Conservation (phyloP, 2,888 invertebrate genomes). For the Amblyjoppa proteus region DNA sequence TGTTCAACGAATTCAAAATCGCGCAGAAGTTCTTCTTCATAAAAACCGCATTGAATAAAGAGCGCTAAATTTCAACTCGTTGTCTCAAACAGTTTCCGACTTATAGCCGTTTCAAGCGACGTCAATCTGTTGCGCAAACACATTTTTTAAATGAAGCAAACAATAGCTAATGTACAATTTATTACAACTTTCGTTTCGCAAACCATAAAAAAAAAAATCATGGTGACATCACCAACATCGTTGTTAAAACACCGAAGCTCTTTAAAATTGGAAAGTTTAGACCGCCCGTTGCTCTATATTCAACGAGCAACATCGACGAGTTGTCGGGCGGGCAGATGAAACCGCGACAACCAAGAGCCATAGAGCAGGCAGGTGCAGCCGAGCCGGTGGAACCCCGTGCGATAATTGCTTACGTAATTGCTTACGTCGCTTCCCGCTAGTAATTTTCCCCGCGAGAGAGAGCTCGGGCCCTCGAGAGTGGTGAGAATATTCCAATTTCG, state of each 20-base stretch:
- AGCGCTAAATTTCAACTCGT: no score
- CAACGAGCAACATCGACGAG: constrained; percentile 25
- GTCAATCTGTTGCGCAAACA: no score
- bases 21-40: no score
- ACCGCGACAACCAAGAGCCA: constrained; percentile 19
- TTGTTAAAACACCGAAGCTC: background rate
- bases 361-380: constrained; percentile 14
- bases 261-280: constrained; percentile 24
- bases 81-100: no score
- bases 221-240: background rate
- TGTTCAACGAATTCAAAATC: no score
- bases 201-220: background rate
- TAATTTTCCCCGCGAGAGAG: constrained; percentile 49
- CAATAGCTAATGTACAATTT: background rate
- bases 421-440: constrained; percentile 44
- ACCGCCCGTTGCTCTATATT: constrained; percentile 15
- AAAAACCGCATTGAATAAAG: no score
- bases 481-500: constrained; percentile 59
- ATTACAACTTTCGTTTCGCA: background rate
- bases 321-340: constrained; percentile 13
- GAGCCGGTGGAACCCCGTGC: constrained; percentile 20
- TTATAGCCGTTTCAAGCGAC: no score
- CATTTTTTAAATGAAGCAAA: no score
- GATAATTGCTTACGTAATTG: constrained; percentile 62
- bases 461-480: constrained; percentile 17